Evolutionary conservation across 2,888 invertebrate species (phyloP).

Genomic region (Tetropium fuscum): DNA sequence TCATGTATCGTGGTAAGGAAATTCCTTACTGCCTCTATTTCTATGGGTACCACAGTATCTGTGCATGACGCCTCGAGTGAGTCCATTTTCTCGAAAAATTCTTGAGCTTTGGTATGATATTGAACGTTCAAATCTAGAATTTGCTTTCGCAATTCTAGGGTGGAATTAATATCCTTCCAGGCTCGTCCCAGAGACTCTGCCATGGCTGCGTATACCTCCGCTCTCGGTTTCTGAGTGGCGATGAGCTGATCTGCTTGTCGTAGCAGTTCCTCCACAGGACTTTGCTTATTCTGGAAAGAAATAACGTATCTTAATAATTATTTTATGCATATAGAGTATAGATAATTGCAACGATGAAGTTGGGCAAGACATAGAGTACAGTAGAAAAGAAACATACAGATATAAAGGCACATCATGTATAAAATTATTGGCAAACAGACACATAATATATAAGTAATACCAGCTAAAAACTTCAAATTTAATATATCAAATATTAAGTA

Average conservation of each 20-base stretch:
- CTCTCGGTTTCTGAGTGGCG: constrained; percentile 79
- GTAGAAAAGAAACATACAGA: no score
- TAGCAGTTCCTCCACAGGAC: constrained; percentile 88
- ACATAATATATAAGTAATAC: no score
- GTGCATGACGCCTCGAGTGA: constrained; percentile 77
- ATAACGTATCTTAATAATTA: no score
- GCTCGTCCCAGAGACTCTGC: constrained; percentile 81
- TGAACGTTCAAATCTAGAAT: constrained; percentile 83
- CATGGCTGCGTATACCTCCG: constrained; percentile 90
- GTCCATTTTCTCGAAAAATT: constrained; percentile 77
- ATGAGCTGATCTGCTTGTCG: constrained; percentile 88
- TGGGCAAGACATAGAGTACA: no score
- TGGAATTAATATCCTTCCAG: constrained; percentile 86
- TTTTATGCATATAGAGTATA: no score
- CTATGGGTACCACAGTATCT: constrained; percentile 76
- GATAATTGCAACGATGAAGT: no score
- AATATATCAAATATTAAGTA: no score
- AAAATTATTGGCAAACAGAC: no score
- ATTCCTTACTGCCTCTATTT: constrained; percentile 78
- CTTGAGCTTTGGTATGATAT: constrained; percentile 79
- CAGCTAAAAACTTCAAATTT: no score
- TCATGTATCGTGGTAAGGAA: constrained; percentile 80
- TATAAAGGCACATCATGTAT: no score
- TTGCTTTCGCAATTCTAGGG: constrained; percentile 81
- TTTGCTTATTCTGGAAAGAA: constrained; percentile 80